Percentiles rank a stretch among this genome's conserved stretches.
These are phyloP conservation scores for Alloscopus bannaensis DNA, from an alignment of 2,888 invertebrate species.

Conservation along the genomic window DNA sequence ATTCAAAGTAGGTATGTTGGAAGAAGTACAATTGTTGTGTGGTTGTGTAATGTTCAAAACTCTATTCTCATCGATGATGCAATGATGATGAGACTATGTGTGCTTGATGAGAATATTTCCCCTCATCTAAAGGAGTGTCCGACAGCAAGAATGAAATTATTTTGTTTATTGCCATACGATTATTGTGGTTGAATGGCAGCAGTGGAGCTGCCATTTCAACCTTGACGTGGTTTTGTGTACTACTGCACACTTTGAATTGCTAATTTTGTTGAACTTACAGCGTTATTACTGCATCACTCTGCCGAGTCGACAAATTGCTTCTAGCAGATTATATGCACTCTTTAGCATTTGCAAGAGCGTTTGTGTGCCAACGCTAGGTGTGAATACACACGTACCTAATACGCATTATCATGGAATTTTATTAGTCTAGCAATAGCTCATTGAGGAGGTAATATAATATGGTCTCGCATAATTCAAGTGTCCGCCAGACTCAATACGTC, in stretches of 20 bases:
- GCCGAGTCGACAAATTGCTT: not conserved
- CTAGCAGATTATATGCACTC: no score
- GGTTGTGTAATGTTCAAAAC: not conserved
- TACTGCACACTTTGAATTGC: constrained; percentile 48
- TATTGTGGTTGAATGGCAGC: constrained; percentile 6
- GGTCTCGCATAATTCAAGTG: constrained; percentile 26
- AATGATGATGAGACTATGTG: constrained; percentile 15
- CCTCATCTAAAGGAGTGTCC: constrained; percentile 25
- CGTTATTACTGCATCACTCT: constrained; percentile 31
- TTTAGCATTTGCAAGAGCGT: no score
- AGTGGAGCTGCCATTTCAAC: not conserved
- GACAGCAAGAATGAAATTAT: not conserved
- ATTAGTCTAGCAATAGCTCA: no score
- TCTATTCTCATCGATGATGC: constrained; percentile 25
- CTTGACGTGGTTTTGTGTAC: constrained; percentile 14
- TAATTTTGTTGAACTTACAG: constrained; percentile 46
- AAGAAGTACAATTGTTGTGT: no score
- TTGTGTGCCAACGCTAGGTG: no score
- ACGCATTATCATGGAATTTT: no score
- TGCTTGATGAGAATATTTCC: constrained; percentile 8
- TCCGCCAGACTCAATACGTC: constrained; percentile 47
- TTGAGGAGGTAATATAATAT: no score
- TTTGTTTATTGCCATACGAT: constrained; percentile 12
- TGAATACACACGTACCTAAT: no score
- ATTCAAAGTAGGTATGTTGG: not conserved